Evolutionary conservation across 2,888 invertebrate genomes (phyloP), one percentile per base, ranked within the genome.

Genomic region (Caenorhabditis zanzibari): DNA sequence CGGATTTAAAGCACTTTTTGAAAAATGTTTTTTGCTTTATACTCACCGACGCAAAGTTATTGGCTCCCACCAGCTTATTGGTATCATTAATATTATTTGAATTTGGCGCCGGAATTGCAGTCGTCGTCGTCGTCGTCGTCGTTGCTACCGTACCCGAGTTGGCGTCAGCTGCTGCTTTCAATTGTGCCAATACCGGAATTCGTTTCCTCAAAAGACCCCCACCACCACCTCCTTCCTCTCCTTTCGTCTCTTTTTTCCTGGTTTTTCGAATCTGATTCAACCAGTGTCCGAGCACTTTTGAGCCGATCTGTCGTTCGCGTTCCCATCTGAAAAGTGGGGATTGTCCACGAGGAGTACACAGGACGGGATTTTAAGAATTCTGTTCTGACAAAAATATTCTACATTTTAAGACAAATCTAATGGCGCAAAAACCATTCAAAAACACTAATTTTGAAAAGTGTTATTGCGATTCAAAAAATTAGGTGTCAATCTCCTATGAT

Each of bases 271-370:
- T 92, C 77, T 92, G 92, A 79, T 92, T 92, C 41, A 92, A 83
- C 92, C 92, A 92, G 54, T 92, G 92, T 0, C 92, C 92, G 14
- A 92, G 86, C 14, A 92, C 92, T 86, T 92, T 92, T 5, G 90
- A 90, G 19, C 92, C 92, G 41, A 92, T 92, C 80, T 92, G 92
- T 24, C 88, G 82, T 69, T 92, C 92, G 22, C 92, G 83, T 79
- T 92, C 92, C 92, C 92, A 92, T 76, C 91, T 89, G 77, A 41
- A 89, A 63, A n/a, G n/a, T n/a, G n/a, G 2, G 24, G 3, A 41
- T 35, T 35, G 26, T n/a, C n/a, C n/a, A n/a, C n/a, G n/a, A n/a
- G n/a, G n/a, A n/a, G n/a, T n/a, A n/a, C n/a, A n/a, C n/a, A n/a
- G n/a, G n/a, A n/a, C n/a, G n/a, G n/a, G n/a, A n/a, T n/a, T n/a